Percentiles rank a stretch among this genome's conserved stretches.
Evolutionary conservation across 53 echinoderm and acorn worm genomes (phyloP).

Genomic region (Arbacia lixula): DNA sequence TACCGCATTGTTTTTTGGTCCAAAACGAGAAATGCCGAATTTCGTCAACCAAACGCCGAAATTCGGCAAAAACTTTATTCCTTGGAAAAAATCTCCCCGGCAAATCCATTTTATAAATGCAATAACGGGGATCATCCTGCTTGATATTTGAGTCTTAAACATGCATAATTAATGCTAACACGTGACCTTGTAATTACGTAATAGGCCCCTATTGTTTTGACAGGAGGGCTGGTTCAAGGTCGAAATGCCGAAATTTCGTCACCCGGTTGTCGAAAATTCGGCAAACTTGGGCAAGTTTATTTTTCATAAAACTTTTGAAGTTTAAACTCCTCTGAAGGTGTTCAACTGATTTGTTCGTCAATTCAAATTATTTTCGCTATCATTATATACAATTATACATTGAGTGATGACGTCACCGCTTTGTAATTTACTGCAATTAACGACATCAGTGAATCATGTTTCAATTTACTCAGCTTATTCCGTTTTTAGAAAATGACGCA

Average conservation of each 20-base stretch:
- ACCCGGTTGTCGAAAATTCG: constrained; percentile 52
- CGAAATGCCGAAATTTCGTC: constrained; percentile 54
- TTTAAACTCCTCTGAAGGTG: no score
- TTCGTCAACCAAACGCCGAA: constrained; percentile 59
- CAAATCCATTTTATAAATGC: background rate
- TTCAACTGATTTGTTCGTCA: no score
- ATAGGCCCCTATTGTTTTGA: constrained; percentile 36
- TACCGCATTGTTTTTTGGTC: constrained; percentile 1
- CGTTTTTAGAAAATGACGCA: no score
- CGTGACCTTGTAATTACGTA: constrained; percentile 45
- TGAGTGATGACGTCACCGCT: constrained; percentile 50
- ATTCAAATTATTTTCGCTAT: no score
- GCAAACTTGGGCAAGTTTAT: constrained; percentile 41
- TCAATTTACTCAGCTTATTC: no score
- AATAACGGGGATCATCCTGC: background rate
- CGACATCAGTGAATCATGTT: no score
- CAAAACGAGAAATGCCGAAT: constrained; percentile 34
- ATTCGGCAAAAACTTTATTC: background rate
- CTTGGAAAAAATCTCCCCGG: background rate
- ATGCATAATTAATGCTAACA: background rate
- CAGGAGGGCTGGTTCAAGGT: background rate
- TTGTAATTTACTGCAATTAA: no score
- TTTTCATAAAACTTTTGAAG: no score
- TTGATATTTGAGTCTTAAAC: background rate
- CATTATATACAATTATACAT: no score